phyloP scores from a whole-genome alignment of 2,113 vertebrate species.

The Chionomys nivalis region DNA sequence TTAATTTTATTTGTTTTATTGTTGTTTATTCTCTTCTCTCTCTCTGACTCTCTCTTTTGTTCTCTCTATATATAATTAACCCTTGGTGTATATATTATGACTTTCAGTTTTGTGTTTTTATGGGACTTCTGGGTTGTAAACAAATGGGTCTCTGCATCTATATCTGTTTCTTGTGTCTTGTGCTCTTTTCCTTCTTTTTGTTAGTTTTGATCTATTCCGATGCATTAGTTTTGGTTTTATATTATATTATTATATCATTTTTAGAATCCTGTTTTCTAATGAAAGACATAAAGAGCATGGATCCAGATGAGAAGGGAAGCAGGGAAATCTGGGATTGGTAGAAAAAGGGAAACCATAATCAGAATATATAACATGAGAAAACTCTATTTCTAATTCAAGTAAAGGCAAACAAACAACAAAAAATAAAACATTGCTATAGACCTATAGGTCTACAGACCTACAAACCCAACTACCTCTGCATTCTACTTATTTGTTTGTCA shows the following conservation, averaged over 20 bases:
- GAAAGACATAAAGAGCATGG: background rate
- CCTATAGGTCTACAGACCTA: too few relatives aligned
- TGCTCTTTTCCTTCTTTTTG: too few relatives aligned
- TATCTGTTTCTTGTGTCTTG: background rate
- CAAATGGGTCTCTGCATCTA: background rate
- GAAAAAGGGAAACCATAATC: background rate
- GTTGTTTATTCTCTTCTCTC: background rate
- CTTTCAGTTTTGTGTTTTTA: background rate
- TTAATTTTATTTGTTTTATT: background rate
- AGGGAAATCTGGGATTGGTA: background rate
- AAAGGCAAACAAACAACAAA: background rate
- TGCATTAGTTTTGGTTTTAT: background rate
- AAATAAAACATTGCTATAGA: background rate
- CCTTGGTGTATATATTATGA: background rate
- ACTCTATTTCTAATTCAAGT: background rate
- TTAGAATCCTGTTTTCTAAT: background rate
- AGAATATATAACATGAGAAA: background rate
- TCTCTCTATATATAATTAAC: background rate
- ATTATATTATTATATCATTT: background rate
- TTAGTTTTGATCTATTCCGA: background rate
- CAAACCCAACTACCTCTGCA: too few relatives aligned
- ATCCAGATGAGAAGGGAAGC: background rate
- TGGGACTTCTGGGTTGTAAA: background rate
- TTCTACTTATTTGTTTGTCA: background rate
- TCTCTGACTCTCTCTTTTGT: background rate